Base-by-base conservation (phyloP, 1,140 invertebrate species). In the Limonius californicus region DNA sequence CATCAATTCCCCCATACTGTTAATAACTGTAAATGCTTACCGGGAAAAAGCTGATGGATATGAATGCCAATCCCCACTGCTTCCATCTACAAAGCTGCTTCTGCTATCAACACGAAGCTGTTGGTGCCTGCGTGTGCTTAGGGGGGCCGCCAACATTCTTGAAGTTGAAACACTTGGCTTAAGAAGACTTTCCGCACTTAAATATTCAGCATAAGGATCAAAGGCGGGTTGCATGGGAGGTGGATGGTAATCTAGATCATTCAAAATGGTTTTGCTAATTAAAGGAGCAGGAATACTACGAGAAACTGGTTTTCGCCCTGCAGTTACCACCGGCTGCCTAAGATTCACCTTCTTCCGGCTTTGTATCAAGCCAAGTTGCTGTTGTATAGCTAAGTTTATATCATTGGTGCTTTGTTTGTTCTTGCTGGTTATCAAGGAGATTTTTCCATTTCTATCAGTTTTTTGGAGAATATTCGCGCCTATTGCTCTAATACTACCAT, bases 371-470 rank as follows among this genome's bases (percentile, higher is more conserved):
- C 75, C 75, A 19, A 77, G 61, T 63, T 77, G 69, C 56, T 75
- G 70, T 47, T 72, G 68, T 54, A 77, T 73, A 20, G 72, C 69
- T 8, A 69, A 19, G 60, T 73, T 75, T 6, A 77, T 73, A 65
- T 71, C 68, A 3, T 71, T 65, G 0, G 71, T 57, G 11, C 72
- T 62, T 43, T 54, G 45, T 47, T 68, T 72, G 19, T 67, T 63
- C 70, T 82, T 83, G 47, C 80, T 82, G 8, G 82, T 82, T 0
- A 77, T 68, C 11, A 83, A 67, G n/a, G 75, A 73, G 11, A 83
- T 77, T 62, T 79, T 78, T 19, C 80, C 80, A 73, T 81, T 80
- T 18, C 78, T 71, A 45, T 80, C 80, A 19, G 79, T 79, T 68
- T 82, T 83, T 4, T 78, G 68, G 2, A 80, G 71, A 62, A 82